Base-by-base conservation (phyloP, 2,888 invertebrate genomes). In the Ischnus inquisitorius region DNA sequence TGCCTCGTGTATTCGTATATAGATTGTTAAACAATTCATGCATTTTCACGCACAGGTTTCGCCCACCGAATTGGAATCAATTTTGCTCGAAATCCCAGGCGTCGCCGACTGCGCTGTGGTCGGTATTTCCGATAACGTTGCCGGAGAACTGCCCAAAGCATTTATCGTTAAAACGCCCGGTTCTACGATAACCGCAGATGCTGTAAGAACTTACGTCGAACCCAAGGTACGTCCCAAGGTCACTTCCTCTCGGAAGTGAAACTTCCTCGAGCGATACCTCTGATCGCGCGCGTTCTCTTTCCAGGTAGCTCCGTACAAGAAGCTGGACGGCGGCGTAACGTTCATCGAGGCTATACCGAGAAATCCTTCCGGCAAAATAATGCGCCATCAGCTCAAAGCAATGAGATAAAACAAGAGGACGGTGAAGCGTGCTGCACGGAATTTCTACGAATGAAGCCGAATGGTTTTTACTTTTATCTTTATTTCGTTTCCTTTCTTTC, bases 1-100 rank as follows among this genome's bases (percentile, higher is more conserved):
- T 14, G 8, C 22, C 25, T 1, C 4, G 14, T 12, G 28, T 34
- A 34, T 8, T 6, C 8, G 8, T 34, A 34, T 34, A 6, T 34
- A 34, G 34, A 34, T 34, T 34, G 34, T 34, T 34, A 34, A 34
- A 34, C 34, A 34, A 34, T 34, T 34, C 34, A 25, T 14, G 28
- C n/a, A 34, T 22, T 22, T 22, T 48, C 12, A 54, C 39, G 14
- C 16, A 54, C 90, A 97, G 97, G 97, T 98, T 39, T 97, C 98
- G 0, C 98, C 98, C 25, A 97, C 97, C 1, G 98, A 98, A 94
- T 93, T 98, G 80, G 98, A 98, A 93, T 96, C 96, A 87, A 92
- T 97, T 5, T 95, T 98, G 57, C 94, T 97, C 92, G 96, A 96
- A 90, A 95, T 96, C 85, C 95, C 96, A 0, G 96, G 95, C 81